Evolutionary conservation across 2,888 invertebrate species (phyloP).

Genomic region (Hypomecis punctinalis): DNA sequence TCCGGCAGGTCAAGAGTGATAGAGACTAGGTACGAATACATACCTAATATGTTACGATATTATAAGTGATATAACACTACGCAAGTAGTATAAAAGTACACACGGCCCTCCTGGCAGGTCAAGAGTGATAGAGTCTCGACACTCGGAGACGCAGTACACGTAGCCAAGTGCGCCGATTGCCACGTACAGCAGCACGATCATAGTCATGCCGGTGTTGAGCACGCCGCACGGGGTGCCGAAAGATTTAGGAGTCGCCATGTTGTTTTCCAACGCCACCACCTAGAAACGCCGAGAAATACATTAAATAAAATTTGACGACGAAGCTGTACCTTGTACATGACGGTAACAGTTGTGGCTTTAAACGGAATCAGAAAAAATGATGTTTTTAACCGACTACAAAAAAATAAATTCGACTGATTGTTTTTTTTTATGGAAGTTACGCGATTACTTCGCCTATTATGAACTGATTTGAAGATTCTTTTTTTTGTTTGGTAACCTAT

Average conservation of each 20-base stretch:
- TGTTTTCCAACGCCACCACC: constrained; percentile 96
- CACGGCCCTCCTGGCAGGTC: constrained; percentile 87
- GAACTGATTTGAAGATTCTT: too few species aligned
- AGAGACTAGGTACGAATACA: too few species aligned
- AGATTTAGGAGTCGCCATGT: constrained; percentile 93
- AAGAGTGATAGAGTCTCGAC: constrained; percentile 91
- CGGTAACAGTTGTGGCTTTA: too few species aligned
- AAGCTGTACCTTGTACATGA: too few species aligned
- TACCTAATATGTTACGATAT: too few species aligned
- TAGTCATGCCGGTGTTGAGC: constrained; percentile 91
- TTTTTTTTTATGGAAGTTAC: too few species aligned
- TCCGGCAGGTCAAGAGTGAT: too few species aligned
- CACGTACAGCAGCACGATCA: constrained; percentile 91
- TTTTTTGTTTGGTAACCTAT: too few species aligned
- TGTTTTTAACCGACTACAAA: too few species aligned
- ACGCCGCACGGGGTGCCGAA: constrained; percentile 92
- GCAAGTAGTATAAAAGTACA: constrained; percentile 43
- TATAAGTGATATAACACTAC: background rate
- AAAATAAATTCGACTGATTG: too few species aligned
- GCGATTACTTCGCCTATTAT: too few species aligned
- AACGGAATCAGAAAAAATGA: too few species aligned
- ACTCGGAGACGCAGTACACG: constrained; percentile 89
- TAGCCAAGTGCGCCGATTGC: constrained; percentile 94
- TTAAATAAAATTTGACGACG: background rate
- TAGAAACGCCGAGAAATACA: constrained; percentile 68